Evolutionary conservation across 2,888 invertebrate species (phyloP).

Genomic region (Lasioglossum calceatum): DNA sequence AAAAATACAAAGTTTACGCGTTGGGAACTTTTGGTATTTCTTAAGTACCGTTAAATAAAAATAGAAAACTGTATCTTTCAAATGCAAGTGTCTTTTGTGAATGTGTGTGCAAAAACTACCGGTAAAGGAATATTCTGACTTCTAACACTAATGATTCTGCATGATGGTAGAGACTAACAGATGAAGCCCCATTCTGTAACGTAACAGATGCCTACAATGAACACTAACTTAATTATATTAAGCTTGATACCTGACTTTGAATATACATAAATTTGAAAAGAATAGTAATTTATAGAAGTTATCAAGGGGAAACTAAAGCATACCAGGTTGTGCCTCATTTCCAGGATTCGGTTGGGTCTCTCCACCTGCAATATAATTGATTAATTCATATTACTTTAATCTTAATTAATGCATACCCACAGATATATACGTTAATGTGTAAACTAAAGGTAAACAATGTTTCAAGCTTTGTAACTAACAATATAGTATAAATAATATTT

Average conservation of each 20-base stretch:
- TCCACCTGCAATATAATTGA: constrained; percentile 70
- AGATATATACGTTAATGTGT: neutral
- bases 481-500: constrained; percentile 41
- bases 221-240: constrained; percentile 79
- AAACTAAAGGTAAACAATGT: constrained; percentile 2
- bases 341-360: constrained; percentile 79
- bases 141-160: constrained; percentile 63
- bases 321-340: constrained; percentile 79
- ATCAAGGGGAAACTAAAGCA: constrained; percentile 60
- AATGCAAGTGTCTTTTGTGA: constrained; percentile 15
- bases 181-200: constrained; percentile 80
- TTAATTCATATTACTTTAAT: neutral
- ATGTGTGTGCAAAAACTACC: constrained; percentile 38
- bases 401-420: neutral
- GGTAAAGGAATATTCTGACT: constrained; percentile 38
- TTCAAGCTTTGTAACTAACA: constrained; percentile 8
- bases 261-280: constrained; percentile 42
- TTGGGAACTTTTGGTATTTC: neutral
- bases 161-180: constrained; percentile 71
- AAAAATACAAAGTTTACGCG: constrained; percentile 41
- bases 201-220: constrained; percentile 79
- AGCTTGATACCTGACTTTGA: constrained; percentile 75
- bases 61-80: constrained; percentile 17
- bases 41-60: neutral
- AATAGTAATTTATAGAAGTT: constrained; percentile 16